These are phyloP conservation scores for Odocoileus virginianus DNA, from an alignment of 2,113 vertebrate genomes.

Conservation along the genomic window DNA sequence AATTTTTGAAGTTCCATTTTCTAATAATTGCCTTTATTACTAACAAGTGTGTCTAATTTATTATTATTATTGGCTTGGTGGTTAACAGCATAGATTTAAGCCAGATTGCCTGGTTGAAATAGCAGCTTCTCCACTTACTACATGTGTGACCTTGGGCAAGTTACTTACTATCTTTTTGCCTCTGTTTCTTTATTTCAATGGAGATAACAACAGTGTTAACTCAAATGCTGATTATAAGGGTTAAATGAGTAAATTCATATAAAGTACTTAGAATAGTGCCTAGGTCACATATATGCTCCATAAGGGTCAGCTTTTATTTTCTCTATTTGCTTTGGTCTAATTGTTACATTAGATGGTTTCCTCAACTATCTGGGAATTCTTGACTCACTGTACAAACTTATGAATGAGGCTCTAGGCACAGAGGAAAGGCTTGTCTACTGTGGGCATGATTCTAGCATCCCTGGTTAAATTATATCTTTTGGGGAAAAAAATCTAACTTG, in stretches of 20 bases:
- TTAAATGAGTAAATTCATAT: not conserved
- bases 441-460: not conserved
- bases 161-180: not conserved
- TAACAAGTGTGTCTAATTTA: not conserved
- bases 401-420: not conserved
- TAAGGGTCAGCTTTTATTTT: not conserved
- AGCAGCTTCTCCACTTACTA: not conserved
- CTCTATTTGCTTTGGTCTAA: not conserved
- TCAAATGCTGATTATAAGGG: not conserved
- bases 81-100: not conserved
- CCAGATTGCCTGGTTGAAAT: not conserved
- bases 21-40: not conserved
- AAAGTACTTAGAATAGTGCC: not conserved
- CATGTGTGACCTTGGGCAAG: not conserved
- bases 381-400: not conserved
- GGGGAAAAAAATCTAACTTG: not conserved
- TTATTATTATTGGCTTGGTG: not conserved
- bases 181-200: not conserved
- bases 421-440: not conserved
- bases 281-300: not conserved
- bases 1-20: constrained; percentile 3
- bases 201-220: not conserved
- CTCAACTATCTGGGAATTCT: not conserved
- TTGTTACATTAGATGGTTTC: not conserved
- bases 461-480: not conserved